A percentile compares a stretch with the other conserved stretches of the same genome.
Evolutionary conservation across 2,113 vertebrate species (phyloP).

Genomic region (Dipodomys merriami): DNA sequence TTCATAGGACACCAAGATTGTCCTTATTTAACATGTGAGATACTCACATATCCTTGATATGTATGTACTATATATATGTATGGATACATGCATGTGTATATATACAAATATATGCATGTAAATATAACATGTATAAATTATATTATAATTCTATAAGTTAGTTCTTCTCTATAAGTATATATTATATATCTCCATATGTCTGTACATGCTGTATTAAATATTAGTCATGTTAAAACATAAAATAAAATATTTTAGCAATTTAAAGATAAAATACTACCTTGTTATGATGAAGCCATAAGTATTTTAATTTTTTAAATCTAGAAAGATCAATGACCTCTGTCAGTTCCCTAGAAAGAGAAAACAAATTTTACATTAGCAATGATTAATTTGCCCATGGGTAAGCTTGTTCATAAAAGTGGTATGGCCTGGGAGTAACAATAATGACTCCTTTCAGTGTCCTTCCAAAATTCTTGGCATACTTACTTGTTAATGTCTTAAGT

Average conservation of each 20-base stretch:
- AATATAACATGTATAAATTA: too few species aligned
- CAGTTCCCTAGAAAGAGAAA: slow-evolving; percentile 83
- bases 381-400: background rate
- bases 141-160: too few species aligned
- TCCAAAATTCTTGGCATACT: background rate
- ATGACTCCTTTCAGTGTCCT: background rate
- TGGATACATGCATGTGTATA: background rate
- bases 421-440: background rate
- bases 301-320: slow-evolving; percentile 85
- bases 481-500: background rate
- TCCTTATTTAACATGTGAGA: too few species aligned
- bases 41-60: background rate
- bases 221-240: slow-evolving; percentile 10
- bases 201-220: background rate
- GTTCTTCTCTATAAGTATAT: too few species aligned
- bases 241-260: slow-evolving; percentile 27
- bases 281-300: slow-evolving; percentile 90
- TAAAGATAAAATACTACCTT: slow-evolving; percentile 84
- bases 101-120: background rate
- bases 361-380: slow-evolving; percentile 34
- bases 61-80: background rate
- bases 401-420: background rate
- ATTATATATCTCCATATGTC: background rate
- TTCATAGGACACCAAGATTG: too few species aligned
- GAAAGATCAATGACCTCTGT: slow-evolving; percentile 86